Conservation (phyloP, 1,140 invertebrate genomes). For the Aphelinus atriplicis region DNA sequence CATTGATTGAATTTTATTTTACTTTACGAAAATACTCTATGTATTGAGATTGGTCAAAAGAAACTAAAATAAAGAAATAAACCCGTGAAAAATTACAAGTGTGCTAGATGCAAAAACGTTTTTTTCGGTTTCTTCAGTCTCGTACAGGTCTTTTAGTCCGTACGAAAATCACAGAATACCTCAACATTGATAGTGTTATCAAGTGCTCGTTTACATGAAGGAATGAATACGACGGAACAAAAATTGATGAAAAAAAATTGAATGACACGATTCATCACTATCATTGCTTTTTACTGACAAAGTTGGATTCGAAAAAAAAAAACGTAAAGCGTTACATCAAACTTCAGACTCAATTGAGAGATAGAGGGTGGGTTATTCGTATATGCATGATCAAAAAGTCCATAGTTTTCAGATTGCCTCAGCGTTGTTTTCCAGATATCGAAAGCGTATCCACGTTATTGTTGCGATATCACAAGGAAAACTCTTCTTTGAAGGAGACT, state of each 20-base stretch:
- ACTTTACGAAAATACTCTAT: neutral
- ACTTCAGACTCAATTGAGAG: constrained; percentile 38
- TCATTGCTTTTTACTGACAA: constrained; percentile 24
- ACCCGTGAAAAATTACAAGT: constrained; percentile 18
- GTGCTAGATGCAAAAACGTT: constrained; percentile 39
- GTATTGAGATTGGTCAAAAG: constrained; percentile 16
- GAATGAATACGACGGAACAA: neutral
- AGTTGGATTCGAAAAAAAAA: constrained; percentile 25
- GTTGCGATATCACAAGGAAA: constrained; percentile 39
- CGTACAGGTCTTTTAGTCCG: constrained; percentile 12
- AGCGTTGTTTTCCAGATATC: constrained; percentile 65
- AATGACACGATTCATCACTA: constrained; percentile 26
- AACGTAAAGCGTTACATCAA: constrained; percentile 40
- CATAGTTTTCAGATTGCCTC: constrained; percentile 67
- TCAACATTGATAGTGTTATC: constrained; percentile 39
- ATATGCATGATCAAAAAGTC: constrained; percentile 67
- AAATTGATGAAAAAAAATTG: constrained; percentile 20
- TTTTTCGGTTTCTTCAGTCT: constrained; percentile 36
- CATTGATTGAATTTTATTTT: neutral
- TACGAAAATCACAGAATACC: constrained; percentile 30
- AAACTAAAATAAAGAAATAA: constrained; percentile 38
- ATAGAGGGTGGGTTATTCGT: constrained; percentile 56
- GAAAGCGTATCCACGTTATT: constrained; percentile 59
- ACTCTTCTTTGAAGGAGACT: constrained; percentile 49
- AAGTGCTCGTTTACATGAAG: constrained; percentile 14